Conservation (phyloP, 92 coral and sea anemone genomes). For the Epizoanthus ramosus region DNA sequence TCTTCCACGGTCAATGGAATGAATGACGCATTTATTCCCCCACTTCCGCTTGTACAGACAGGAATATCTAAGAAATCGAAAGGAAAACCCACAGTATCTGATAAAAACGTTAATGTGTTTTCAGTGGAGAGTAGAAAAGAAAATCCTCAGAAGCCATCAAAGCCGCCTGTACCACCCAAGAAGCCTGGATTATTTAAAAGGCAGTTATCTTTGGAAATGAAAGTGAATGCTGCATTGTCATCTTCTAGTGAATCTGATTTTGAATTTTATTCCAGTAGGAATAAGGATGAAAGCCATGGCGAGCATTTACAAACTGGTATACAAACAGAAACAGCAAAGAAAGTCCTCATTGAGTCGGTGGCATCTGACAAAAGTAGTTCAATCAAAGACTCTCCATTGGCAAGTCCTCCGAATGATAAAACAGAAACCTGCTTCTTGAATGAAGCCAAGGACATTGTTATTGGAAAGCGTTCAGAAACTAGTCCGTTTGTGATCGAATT, state of each 20-base stretch:
- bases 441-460: conserved; percentile 37
- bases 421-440: background rate
- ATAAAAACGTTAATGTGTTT: background rate
- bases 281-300: background rate
- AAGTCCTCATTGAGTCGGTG: background rate
- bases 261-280: background rate
- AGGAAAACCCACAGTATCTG: background rate
- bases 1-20: background rate
- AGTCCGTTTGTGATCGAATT: conserved; percentile 84
- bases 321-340: background rate
- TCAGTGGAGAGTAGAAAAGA: background rate
- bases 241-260: background rate
- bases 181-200: background rate
- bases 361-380: background rate
- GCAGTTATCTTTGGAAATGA: background rate
- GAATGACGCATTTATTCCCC: background rate
- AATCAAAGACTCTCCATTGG: background rate
- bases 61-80: background rate
- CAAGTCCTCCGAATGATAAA: background rate
- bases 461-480: conserved; percentile 82
- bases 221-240: background rate
- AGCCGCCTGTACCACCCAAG: conserved; percentile 3
- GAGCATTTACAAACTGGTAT: background rate
- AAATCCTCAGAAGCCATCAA: background rate
- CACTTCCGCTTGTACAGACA: background rate